Percentiles rank a stretch among this genome's conserved stretches.
phyloP scores from a whole-genome alignment of 2,797 vertebrate genomes.

The Gymnothorax javanicus region DNA sequence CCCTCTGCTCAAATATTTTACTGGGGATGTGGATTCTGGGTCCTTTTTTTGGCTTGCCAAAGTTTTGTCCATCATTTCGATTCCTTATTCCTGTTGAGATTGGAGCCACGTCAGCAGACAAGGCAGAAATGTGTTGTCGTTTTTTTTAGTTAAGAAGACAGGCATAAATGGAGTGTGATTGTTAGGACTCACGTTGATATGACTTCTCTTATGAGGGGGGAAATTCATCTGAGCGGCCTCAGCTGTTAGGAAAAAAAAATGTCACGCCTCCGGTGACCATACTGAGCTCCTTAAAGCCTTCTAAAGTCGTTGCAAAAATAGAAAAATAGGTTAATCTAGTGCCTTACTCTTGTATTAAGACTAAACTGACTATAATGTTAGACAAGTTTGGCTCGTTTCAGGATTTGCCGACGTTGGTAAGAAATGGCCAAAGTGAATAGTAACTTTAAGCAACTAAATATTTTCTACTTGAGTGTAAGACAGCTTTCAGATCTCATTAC shows the following conservation, averaged over 20 bases:
- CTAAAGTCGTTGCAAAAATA: too few relatives aligned
- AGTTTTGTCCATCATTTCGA: slow-evolving; percentile 18
- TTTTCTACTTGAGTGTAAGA: too few relatives aligned
- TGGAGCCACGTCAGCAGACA: background rate
- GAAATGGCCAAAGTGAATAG: too few relatives aligned
- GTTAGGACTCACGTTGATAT: background rate
- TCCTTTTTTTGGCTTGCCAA: slow-evolving; percentile 52
- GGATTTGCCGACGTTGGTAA: too few relatives aligned
- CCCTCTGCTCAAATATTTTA: slow-evolving; percentile 47
- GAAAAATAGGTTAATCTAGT: too few relatives aligned
- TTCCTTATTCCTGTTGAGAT: background rate
- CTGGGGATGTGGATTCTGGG: slow-evolving; percentile 41
- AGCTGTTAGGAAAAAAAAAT: background rate
- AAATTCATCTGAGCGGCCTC: background rate
- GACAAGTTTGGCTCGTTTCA: too few relatives aligned
- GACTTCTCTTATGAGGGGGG: slow-evolving; percentile 31
- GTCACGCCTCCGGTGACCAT: background rate
- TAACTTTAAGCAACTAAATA: too few relatives aligned
- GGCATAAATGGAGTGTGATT: background rate
- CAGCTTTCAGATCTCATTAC: too few relatives aligned
- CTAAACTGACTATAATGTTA: too few relatives aligned
- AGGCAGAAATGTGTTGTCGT: background rate
- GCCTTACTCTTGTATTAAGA: too few relatives aligned
- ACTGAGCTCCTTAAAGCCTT: background rate
- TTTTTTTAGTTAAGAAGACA: background rate